Evolutionary conservation across 2,113 vertebrate genomes (phyloP), one percentile per base, ranked within the genome.

Genomic region (Cygnus atratus): DNA sequence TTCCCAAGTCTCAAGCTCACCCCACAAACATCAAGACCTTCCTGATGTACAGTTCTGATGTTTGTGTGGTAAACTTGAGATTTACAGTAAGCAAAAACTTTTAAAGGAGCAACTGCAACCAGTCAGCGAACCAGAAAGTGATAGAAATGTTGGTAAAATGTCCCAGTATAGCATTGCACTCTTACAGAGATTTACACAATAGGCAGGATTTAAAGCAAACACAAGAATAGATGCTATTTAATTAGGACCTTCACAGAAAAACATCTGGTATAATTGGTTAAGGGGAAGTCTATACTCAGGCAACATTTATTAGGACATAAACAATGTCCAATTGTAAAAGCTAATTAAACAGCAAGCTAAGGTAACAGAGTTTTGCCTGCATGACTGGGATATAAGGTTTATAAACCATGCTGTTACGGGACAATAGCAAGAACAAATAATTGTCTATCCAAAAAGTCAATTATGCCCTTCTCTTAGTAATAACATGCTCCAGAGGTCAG

Each of bases 291-390:
- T 92, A 94, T 89, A 94, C 66, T 95, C 77, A 83, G 74, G 62
- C 88, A 93, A 46, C 84, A 67, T 94, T 96, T 92, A 92, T 71
- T 89, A 77, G 55, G 66, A 89, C 85, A 96, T 91, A 96, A 96
- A 92, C 91, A 93, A 92, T 77, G 91, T 95, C 93, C 95, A 94
- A 67, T 74, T 96, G 90, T 89, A 94, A 89, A 77, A 9, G 20
- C 92, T 95, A 93, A 94, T 96, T 96, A 96, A 96, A 91, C 71
- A 85, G 93, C 87, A 70, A 77, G 63, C 88, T 92, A 91, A 94
- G 77, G 93, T 92, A 95, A 91, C 77, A 65, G 72, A 82, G 66
- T 82, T 94, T 92, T 89, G 91, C 84, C 92, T 68, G 81, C 91
- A 63, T 92, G 88, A 12, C 83, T 92, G 31, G 85, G 37, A 92